These are phyloP conservation scores for Xestobium rufovillosum DNA, from an alignment of 2,888 invertebrate genomes.

Conservation along the genomic window DNA sequence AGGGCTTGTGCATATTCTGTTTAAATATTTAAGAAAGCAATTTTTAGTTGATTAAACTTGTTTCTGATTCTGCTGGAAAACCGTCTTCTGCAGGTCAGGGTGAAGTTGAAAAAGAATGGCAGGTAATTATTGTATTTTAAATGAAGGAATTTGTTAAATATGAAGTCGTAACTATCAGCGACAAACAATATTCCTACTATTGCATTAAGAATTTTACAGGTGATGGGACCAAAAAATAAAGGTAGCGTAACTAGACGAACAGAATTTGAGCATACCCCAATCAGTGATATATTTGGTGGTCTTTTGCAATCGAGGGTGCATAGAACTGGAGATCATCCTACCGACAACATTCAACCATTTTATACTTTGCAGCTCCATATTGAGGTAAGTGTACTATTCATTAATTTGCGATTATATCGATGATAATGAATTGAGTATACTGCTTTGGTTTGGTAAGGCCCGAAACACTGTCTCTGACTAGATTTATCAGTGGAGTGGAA, in stretches of 20 bases:
- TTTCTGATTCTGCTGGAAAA: conserved; percentile 36
- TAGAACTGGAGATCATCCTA: conserved; percentile 65
- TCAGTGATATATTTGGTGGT: conserved; percentile 91
- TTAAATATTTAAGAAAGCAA: neutral
- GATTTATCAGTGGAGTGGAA: no score
- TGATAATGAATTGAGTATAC: no score
- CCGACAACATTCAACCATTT: conserved; percentile 92
- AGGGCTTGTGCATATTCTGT: no score
- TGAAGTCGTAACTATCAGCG: no score
- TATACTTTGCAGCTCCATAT: conserved; percentile 93
- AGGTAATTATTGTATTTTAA: conserved; percentile 50
- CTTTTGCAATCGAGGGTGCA: conserved; percentile 78
- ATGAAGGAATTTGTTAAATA: no score
- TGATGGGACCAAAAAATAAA: conserved; percentile 81
- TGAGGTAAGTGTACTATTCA: conserved; percentile 53
- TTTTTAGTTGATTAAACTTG: conserved; percentile 48
- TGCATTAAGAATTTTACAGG: no score
- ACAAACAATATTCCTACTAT: no score
- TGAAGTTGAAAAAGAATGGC: conserved; percentile 59
- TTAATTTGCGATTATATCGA: conserved; percentile 2
- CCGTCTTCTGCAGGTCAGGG: conserved; percentile 33
- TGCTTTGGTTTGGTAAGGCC: no score
- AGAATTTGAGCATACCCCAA: conserved; percentile 73
- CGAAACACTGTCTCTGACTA: no score
- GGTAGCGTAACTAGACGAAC: conserved; percentile 82